Evolutionary conservation across 1,140 invertebrate species (phyloP).

Genomic region (Temnothorax nylanderi): DNA sequence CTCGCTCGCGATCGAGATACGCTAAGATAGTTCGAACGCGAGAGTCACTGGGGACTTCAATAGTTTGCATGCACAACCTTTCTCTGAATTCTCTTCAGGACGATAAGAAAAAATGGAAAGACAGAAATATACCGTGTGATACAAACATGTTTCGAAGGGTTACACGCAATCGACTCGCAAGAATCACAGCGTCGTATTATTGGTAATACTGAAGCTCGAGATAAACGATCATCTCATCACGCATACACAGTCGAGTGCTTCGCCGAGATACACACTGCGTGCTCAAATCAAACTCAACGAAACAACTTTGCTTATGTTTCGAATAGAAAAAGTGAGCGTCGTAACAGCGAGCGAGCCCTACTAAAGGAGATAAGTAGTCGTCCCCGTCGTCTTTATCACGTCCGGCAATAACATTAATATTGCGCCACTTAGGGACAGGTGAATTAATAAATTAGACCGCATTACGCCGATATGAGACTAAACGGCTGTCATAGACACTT

Average conservation of each 20-base stretch:
- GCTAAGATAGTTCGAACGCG: constrained; percentile 25
- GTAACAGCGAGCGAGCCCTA: not conserved
- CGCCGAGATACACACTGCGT: constrained; percentile 47
- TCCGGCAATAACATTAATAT: constrained; percentile 46
- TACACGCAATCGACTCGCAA: constrained; percentile 44
- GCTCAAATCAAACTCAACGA: constrained; percentile 59
- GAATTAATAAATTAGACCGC: constrained; percentile 48
- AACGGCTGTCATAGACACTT: not conserved
- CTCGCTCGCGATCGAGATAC: constrained; percentile 8
- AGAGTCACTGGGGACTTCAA: constrained; percentile 54
- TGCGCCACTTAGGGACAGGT: not conserved
- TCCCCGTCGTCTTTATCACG: constrained; percentile 18
- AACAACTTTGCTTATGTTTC: constrained; percentile 30
- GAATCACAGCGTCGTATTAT: constrained; percentile 3
- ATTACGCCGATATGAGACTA: constrained; percentile 4
- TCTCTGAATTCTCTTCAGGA: constrained; percentile 60
- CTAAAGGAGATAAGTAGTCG: constrained; percentile 30
- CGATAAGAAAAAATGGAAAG: not conserved
- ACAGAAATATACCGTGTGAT: constrained; percentile 1
- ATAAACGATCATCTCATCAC: constrained; percentile 44
- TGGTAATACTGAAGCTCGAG: constrained; percentile 33
- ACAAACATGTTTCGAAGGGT: constrained; percentile 41
- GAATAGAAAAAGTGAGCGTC: constrained; percentile 51
- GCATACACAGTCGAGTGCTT: constrained; percentile 54
- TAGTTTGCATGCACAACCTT: constrained; percentile 86